Percentiles rank a stretch among this genome's conserved stretches.
phyloP scores from a whole-genome alignment of 1,140 invertebrate genomes.

The Papilio machaon region DNA sequence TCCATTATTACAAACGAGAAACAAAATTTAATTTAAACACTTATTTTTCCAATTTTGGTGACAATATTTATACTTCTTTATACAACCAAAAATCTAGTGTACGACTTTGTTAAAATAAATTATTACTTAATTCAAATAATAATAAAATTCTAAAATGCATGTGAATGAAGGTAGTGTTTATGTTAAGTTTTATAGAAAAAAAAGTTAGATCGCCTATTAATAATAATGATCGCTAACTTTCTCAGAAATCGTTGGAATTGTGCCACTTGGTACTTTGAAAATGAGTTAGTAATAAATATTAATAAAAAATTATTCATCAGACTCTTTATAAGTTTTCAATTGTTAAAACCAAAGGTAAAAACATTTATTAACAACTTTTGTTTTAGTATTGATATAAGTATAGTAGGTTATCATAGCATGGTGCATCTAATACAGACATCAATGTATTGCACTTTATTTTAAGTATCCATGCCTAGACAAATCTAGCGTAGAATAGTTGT shows the following conservation, averaged over 20 bases:
- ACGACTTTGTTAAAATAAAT: no score
- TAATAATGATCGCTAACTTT: neutral
- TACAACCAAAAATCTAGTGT: no score
- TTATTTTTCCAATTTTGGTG: neutral
- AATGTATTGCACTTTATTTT: neutral
- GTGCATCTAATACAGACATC: no score
- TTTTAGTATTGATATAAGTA: neutral
- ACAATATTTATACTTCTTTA: no score
- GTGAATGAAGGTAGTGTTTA: neutral
- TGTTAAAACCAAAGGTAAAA: neutral
- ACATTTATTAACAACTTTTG: neutral
- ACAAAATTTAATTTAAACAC: conserved; percentile 13
- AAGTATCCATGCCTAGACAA: neutral
- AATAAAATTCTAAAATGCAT: neutral
- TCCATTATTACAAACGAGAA: neutral
- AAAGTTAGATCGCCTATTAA: neutral
- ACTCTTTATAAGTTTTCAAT: neutral
- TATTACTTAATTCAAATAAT: no score
- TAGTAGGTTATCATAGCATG: no score
- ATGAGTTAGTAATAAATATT: neutral
- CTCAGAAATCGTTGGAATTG: neutral
- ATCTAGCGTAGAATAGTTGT: conserved; percentile 25
- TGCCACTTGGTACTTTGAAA: neutral
- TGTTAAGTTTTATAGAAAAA: neutral
- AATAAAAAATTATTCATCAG: neutral